Base-by-base conservation (phyloP, 2,797 vertebrate species). In the Platyrinchus mystaceus region DNA sequence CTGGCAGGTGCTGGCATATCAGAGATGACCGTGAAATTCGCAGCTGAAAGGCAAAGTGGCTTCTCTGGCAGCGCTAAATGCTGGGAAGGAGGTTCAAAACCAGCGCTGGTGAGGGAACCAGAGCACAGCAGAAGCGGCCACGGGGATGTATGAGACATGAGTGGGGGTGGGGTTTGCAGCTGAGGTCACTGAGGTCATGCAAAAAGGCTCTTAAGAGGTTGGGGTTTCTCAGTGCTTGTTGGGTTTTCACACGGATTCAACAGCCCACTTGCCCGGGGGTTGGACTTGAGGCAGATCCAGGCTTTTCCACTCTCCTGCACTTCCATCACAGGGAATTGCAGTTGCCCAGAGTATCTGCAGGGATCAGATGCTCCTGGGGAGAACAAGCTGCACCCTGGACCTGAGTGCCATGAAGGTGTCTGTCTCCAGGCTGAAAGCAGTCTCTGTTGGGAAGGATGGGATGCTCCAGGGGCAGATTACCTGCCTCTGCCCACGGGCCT, bases 1-100 rank as follows among this genome's bases (percentile, higher is more conserved):
- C 84, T 92, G 82, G 68, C 84, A 87, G 87, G 52, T 89, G 78
- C 68, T 89, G 87, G 56, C n/a, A 19, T 16, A 74, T 46, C n/a
- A 55, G 69, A 77, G 37, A 53, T 3, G 2, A 2, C 4, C 0
- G 2, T 6, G 22, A 68, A 83, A 74, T 17, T 14, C 8, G 27
- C 17, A 7, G 62, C 66, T 87, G 84, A 89, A 95, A 85, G 41
- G 64, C 28, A 32, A 56, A 52, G 55, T 76, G 78, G 21, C 82
- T 89, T 87, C 75, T 91, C 47, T 67, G 78, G 27, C 0, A 0
- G 37, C 19, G 19, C 6, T 10, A 36, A 90, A 47, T 7, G 8
- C 34, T 8, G 14, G 8, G 77, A 26, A 68, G 30, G 44, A 89
- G 37, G 23, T 79, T 86, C 2, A 4, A 55, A 55, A 67, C 12